Evolutionary conservation across 2,888 invertebrate species (phyloP).

Genomic region (Gymnocheta viridis): DNA sequence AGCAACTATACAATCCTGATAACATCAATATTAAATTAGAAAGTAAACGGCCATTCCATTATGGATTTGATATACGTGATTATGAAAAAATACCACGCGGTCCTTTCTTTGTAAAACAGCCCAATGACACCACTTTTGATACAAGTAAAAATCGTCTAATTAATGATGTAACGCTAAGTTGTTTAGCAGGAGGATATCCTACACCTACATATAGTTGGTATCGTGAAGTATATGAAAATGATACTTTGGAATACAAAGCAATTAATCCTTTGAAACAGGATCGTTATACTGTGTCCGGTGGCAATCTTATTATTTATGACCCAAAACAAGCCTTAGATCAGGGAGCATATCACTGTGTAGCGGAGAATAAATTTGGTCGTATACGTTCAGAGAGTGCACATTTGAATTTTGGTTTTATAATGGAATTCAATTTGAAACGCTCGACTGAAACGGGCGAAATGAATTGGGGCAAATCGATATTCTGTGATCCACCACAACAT

Average conservation of each 20-base stretch:
- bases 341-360: constrained; percentile 95
- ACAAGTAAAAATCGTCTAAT: constrained; percentile 86
- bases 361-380: constrained; percentile 93
- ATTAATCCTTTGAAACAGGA: constrained; percentile 90
- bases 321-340: constrained; percentile 92
- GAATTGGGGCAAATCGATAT: constrained; percentile 96
- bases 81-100: constrained; percentile 92
- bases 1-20: constrained; percentile 82
- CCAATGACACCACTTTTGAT: constrained; percentile 92
- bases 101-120: constrained; percentile 94
- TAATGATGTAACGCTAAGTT: constrained; percentile 90
- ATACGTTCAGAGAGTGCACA: constrained; percentile 94
- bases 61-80: constrained; percentile 92
- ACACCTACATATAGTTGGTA: constrained; percentile 95
- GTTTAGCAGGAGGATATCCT: constrained; percentile 93
- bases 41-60: constrained; percentile 91
- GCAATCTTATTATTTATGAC: constrained; percentile 92
- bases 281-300: constrained; percentile 94
- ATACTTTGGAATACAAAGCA: constrained; percentile 86
- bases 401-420: constrained; percentile 93
- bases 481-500: constrained; percentile 96
- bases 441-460: constrained; percentile 92
- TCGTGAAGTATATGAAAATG: constrained; percentile 92
- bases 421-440: constrained; percentile 94
- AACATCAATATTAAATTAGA: constrained; percentile 88